These are phyloP conservation scores for Porphyrio hochstetteri DNA, from an alignment of 2,113 vertebrate genomes.

Conservation along the genomic window DNA sequence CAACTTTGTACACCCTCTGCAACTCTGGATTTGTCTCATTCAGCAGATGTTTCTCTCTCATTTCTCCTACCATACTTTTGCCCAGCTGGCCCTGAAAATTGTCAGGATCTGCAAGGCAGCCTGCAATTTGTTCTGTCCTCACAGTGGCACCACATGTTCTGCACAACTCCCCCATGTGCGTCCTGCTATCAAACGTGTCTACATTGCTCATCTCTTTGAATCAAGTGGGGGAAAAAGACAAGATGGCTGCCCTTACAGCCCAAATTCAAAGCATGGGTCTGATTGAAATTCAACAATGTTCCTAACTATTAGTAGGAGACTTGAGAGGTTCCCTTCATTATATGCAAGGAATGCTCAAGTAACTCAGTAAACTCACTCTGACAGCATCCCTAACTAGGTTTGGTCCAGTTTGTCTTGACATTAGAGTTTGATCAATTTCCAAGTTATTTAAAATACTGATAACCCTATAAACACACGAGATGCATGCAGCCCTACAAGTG, in stretches of 20 bases:
- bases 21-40: not conserved
- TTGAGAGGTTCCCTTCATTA: not conserved
- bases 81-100: not conserved
- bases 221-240: not conserved
- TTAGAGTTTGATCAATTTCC: not conserved
- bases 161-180: not conserved
- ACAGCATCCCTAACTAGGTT: not conserved
- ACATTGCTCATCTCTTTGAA: not conserved
- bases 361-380: not conserved
- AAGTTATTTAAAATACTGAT: not conserved
- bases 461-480: not conserved
- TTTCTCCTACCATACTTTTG: not conserved
- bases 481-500: accelerated
- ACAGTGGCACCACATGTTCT: not conserved
- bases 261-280: not conserved
- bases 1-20: not conserved
- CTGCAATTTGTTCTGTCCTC: not conserved
- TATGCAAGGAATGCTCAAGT: not conserved
- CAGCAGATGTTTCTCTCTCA: not conserved
- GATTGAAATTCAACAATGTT: not conserved
- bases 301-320: not conserved
- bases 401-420: not conserved
- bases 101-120: not conserved
- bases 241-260: not conserved
- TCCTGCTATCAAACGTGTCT: not conserved